phyloP scores from a whole-genome alignment of 2,797 vertebrate species.

The Bovichtus variegatus region DNA sequence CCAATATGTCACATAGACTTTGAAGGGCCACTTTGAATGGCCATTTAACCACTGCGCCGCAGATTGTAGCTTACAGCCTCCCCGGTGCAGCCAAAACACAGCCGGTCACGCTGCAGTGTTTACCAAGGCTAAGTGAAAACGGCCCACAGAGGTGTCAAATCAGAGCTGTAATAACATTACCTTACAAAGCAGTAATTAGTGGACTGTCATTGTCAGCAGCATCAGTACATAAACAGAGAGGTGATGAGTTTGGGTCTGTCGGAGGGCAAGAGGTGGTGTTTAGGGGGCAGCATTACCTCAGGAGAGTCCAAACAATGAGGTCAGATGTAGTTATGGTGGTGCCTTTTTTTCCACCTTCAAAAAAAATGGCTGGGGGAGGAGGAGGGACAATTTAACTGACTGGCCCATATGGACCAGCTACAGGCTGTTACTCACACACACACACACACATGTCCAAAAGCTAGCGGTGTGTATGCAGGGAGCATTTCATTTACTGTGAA shows the following conservation, averaged over 20 bases:
- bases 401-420: neutral
- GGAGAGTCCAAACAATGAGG: conserved; percentile 64
- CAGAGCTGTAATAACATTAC: conserved; percentile 59
- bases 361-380: conserved; percentile 17
- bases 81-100: conserved; percentile 39
- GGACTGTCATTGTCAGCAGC: conserved; percentile 47
- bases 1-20: conserved; percentile 49
- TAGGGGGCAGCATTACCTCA: conserved; percentile 47
- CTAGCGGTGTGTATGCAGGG: conserved; percentile 11
- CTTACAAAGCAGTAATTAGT: conserved; percentile 45
- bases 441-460: neutral
- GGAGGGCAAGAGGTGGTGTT: conserved; percentile 33
- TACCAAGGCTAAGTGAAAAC: conserved; percentile 46
- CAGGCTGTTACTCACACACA: conserved; percentile 25
- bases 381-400: conserved; percentile 14
- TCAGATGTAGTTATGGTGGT: conserved; percentile 51
- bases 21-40: conserved; percentile 35
- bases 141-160: conserved; percentile 56
- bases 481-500: conserved; percentile 63
- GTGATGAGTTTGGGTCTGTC: conserved; percentile 47
- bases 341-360: conserved; percentile 41
- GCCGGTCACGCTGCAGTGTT: conserved; percentile 43
- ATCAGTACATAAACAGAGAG: conserved; percentile 51
- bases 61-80: conserved; percentile 23
- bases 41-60: conserved; percentile 39